These are phyloP conservation scores for Clarias fuscus DNA, from an alignment of 2,797 vertebrate genomes.

Conservation along the genomic window DNA sequence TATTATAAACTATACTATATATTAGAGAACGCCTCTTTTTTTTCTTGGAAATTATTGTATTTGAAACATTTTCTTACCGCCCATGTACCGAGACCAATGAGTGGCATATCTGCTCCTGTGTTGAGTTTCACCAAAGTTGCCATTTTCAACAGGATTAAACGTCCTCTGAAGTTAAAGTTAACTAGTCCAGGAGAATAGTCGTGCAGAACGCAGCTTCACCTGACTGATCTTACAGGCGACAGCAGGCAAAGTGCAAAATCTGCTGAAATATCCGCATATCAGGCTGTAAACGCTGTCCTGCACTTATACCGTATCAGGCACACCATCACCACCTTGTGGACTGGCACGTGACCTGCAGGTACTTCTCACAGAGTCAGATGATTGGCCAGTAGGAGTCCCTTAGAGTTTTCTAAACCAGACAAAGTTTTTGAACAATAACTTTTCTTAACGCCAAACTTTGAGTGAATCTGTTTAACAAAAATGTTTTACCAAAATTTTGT, in stretches of 20 bases:
- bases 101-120: constrained; percentile 69
- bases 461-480: too few relatives aligned
- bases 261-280: neutral
- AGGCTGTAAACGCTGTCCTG: neutral
- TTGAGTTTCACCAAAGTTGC: constrained; percentile 67
- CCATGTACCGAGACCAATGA: constrained; percentile 77
- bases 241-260: neutral
- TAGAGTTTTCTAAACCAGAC: too few relatives aligned
- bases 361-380: neutral
- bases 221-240: neutral
- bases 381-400: too few relatives aligned
- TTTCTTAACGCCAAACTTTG: too few relatives aligned
- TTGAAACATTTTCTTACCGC: constrained; percentile 61
- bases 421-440: too few relatives aligned
- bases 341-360: neutral
- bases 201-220: neutral
- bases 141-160: constrained; percentile 54
- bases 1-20: too few relatives aligned
- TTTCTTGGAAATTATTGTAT: too few relatives aligned
- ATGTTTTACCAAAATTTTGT: too few relatives aligned
- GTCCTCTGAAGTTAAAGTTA: neutral
- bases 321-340: neutral
- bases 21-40: too few relatives aligned
- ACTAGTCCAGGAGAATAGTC: neutral
- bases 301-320: neutral